A percentile compares a stretch with the other conserved stretches of the same genome.
Conservation (phyloP, 2,797 vertebrate genomes). For the Graptemys geographica region DNA sequence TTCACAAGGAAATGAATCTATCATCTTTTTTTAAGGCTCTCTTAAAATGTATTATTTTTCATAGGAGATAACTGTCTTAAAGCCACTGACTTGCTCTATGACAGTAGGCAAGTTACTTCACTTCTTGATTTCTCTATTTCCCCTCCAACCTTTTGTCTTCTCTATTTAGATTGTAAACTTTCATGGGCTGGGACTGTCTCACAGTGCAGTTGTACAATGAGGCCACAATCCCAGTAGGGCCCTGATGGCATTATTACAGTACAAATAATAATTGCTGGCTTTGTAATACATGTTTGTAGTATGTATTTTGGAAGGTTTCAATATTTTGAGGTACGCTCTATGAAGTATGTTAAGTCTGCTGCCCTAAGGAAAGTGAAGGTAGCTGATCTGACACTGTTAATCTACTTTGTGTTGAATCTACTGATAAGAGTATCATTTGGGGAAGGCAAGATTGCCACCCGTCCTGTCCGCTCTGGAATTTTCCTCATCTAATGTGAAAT, state of each 20-base stretch:
- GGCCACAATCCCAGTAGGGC: neutral
- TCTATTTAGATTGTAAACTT: neutral
- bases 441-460: neutral
- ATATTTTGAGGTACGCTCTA: neutral
- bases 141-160: neutral
- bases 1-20: constrained; percentile 37
- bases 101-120: constrained; percentile 41
- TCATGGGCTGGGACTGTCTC: neutral
- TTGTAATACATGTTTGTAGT: neutral
- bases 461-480: neutral
- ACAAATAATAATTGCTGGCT: neutral
- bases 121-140: neutral
- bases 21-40: neutral
- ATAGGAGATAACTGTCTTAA: constrained; percentile 43
- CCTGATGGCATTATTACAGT: neutral
- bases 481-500: neutral
- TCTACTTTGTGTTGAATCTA: neutral
- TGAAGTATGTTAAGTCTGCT: neutral
- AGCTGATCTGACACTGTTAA: neutral
- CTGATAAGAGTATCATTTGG: neutral
- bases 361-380: neutral
- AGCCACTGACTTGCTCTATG: constrained; percentile 4
- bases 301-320: neutral
- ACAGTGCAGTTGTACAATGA: neutral
- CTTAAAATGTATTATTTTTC: constrained; percentile 54